phyloP scores from a whole-genome alignment of 2,888 invertebrate genomes.

The Osmoderma eremita region DNA sequence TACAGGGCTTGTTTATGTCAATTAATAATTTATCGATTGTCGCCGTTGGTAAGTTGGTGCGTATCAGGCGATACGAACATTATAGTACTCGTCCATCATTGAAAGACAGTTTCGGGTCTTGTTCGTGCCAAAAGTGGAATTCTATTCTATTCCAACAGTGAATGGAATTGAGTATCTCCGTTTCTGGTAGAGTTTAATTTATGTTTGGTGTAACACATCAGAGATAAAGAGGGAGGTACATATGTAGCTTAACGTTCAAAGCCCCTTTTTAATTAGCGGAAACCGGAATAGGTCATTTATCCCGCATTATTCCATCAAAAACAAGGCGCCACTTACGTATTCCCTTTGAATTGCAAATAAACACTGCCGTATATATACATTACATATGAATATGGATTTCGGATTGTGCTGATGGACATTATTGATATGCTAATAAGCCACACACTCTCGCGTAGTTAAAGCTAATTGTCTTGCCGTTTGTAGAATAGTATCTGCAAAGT shows the following conservation, averaged over 20 bases:
- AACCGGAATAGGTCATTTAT: too few relatives aligned
- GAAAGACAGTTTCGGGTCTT: too few relatives aligned
- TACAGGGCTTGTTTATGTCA: conserved; percentile 8
- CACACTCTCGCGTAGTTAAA: not conserved
- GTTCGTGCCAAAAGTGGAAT: too few relatives aligned
- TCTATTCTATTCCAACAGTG: too few relatives aligned
- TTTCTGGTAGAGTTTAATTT: too few relatives aligned
- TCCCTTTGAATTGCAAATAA: conserved; percentile 19
- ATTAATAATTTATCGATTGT: conserved; percentile 20
- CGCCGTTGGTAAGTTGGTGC: conserved; percentile 1
- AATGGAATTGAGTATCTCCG: too few relatives aligned
- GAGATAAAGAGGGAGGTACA: too few relatives aligned
- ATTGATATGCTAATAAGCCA: conserved; percentile 22
- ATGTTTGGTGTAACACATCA: too few relatives aligned
- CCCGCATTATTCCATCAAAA: not conserved
- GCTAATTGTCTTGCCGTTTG: not conserved
- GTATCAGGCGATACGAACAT: conserved; percentile 3
- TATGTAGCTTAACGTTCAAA: too few relatives aligned
- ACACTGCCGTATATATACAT: not conserved
- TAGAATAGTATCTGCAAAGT: too few relatives aligned
- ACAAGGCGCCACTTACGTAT: conserved; percentile 5
- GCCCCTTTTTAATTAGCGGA: conserved; percentile 1
- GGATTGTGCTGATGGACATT: conserved; percentile 2
- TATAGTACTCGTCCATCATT: not conserved
- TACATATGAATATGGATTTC: conserved; percentile 15